These are phyloP conservation scores for Drosophila mettleri DNA, from an alignment of 2,888 invertebrate genomes.

Conservation along the genomic window DNA sequence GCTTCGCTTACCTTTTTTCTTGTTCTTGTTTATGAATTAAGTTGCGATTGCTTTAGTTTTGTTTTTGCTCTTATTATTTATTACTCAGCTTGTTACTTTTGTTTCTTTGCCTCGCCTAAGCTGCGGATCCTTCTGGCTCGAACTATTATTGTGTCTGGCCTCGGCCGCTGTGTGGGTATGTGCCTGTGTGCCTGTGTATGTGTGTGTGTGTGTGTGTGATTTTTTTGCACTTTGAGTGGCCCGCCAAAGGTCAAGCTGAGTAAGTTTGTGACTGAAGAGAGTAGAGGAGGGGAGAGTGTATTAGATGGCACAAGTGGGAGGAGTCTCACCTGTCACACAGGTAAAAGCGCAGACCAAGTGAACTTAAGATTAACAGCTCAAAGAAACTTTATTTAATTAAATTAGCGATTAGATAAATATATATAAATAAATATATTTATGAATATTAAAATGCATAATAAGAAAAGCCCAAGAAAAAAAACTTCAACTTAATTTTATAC, in stretches of 20 bases:
- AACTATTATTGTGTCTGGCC: constrained; percentile 70
- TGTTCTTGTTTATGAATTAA: constrained; percentile 52
- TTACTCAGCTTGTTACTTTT: constrained; percentile 11
- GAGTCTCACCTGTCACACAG: constrained; percentile 4
- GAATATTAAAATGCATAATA: background rate
- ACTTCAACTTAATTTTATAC: no score
- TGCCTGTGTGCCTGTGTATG: constrained; percentile 14
- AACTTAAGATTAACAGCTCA: constrained; percentile 3
- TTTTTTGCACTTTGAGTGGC: constrained; percentile 32
- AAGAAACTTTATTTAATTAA: background rate
- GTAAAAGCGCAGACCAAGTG: background rate
- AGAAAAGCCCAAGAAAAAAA: no score
- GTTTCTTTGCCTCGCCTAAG: background rate
- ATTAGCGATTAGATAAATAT: background rate
- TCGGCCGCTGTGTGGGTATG: constrained; percentile 6
- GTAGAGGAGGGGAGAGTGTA: background rate
- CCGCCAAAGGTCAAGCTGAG: constrained; percentile 51
- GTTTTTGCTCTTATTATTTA: constrained; percentile 19
- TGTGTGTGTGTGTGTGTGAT: no score
- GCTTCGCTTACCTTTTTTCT: constrained; percentile 24
- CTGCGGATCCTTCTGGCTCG: constrained; percentile 32
- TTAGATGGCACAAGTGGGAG: background rate
- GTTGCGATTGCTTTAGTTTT: constrained; percentile 18
- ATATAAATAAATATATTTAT: background rate
- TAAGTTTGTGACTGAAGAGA: background rate